These are phyloP conservation scores for Chionomys nivalis DNA, from an alignment of 2,113 vertebrate species.

Conservation along the genomic window DNA sequence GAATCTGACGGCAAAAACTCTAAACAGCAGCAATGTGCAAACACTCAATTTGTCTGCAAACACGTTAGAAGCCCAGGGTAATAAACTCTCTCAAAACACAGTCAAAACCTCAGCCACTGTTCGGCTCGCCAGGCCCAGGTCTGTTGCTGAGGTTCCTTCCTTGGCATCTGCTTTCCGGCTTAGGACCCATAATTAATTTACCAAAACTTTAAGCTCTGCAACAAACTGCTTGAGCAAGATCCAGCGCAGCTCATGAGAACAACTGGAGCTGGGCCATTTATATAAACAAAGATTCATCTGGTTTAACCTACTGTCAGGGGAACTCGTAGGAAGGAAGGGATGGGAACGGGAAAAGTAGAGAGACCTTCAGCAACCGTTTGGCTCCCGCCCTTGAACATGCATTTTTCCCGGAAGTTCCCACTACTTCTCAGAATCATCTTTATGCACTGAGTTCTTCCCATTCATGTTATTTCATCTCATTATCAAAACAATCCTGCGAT, in stretches of 20 bases:
- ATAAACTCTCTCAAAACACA: slow-evolving; percentile 4
- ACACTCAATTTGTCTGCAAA: slow-evolving; percentile 9
- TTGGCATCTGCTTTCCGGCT: slow-evolving; percentile 70
- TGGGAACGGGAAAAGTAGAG: slow-evolving; percentile 44
- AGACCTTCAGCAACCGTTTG: background rate
- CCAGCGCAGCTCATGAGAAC: slow-evolving; percentile 74
- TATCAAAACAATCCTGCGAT: slow-evolving; percentile 14
- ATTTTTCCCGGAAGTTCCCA: slow-evolving; percentile 16
- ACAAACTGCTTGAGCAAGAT: slow-evolving; percentile 59
- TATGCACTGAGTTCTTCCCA: slow-evolving; percentile 36
- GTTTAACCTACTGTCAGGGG: slow-evolving; percentile 73
- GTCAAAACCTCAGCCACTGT: slow-evolving; percentile 62
- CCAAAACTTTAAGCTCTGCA: slow-evolving; percentile 70
- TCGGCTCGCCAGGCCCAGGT: slow-evolving; percentile 16
- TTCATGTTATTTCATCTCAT: slow-evolving; percentile 36
- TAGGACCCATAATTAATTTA: slow-evolving; percentile 65
- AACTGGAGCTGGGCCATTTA: slow-evolving; percentile 69
- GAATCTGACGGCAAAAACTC: slow-evolving; percentile 44
- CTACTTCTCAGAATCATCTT: background rate
- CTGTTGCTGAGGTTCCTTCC: slow-evolving; percentile 3
- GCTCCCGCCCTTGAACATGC: background rate
- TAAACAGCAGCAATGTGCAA: background rate
- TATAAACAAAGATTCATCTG: slow-evolving; percentile 75
- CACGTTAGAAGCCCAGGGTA: background rate
- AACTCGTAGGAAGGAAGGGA: slow-evolving; percentile 72